Evolutionary conservation across 37 sponge, comb jelly and placozoan species (phyloP).

Genomic region (Spongilla lacustris): DNA sequence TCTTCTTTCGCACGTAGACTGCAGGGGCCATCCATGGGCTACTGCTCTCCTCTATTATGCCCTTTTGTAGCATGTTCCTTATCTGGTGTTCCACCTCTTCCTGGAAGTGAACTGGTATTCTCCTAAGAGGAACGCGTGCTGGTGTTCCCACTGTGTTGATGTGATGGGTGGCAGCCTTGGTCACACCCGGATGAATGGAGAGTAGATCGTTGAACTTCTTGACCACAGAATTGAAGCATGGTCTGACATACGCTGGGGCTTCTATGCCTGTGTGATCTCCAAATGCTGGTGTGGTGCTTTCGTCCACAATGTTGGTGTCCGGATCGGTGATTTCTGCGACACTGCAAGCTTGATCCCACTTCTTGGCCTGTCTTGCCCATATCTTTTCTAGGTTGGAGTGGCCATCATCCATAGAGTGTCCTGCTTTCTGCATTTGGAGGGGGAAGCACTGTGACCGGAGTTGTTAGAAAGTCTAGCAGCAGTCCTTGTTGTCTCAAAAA

Average conservation of each 20-base stretch:
- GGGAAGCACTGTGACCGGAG: slow-evolving; percentile 2
- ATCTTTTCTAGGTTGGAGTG: not conserved
- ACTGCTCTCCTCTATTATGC: slow-evolving; percentile 64
- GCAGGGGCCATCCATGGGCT: slow-evolving; percentile 80
- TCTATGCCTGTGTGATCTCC: slow-evolving; percentile 6
- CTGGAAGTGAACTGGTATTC: slow-evolving; percentile 60
- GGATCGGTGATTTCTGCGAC: slow-evolving; percentile 10
- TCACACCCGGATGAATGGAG: slow-evolving; percentile 45
- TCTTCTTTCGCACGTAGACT: slow-evolving; percentile 59
- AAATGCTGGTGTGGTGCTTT: slow-evolving; percentile 50
- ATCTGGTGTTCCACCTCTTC: slow-evolving; percentile 56
- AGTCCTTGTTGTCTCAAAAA: slow-evolving; percentile 46
- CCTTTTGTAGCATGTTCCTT: slow-evolving; percentile 56
- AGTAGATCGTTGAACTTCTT: slow-evolving; percentile 32
- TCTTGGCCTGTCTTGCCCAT: not conserved
- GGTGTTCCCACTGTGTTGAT: slow-evolving; percentile 45
- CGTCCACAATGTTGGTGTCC: slow-evolving; percentile 24
- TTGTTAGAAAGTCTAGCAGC: slow-evolving; percentile 46
- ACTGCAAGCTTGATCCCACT: slow-evolving; percentile 29
- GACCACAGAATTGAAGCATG: slow-evolving; percentile 4
- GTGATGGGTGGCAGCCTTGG: slow-evolving; percentile 30
- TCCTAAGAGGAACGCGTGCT: slow-evolving; percentile 34
- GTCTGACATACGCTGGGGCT: slow-evolving; percentile 21
- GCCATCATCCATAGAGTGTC: not conserved
- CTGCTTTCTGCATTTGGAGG: slow-evolving; percentile 7